Base-by-base conservation (phyloP, 2,888 invertebrate species). In the Phalera bucephala region DNA sequence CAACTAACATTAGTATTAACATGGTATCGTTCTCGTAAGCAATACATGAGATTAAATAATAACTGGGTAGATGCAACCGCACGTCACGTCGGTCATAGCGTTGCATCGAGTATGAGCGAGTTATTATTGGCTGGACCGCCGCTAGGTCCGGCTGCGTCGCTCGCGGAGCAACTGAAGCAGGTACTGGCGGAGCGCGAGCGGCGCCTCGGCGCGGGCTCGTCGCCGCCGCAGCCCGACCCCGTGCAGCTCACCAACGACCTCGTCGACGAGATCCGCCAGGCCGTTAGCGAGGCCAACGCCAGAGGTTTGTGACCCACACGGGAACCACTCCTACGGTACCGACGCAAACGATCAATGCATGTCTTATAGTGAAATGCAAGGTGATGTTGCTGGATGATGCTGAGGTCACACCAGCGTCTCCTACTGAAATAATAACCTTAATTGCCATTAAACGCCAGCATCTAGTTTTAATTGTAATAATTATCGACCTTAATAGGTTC, bases 241-340 rank as follows among this genome's bases (percentile, higher is more conserved):
- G 93, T 93, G 82, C 93, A 91, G 80, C 94, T 93, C 70, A 94
- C 94, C 65, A 95, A 95, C 86, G 94, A 95, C 73, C 91, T 96
- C 57, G 94, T 96, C 54, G 96, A 96, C 82, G 96, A 96, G 91
- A 96, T 96, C 69, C 92, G 95, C 49, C 95, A 95, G 81, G 96
- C 96, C 62, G 96, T 96, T 66, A 95, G 93, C 81, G 96, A 96
- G 87, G 96, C 96, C 55, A 96, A 95, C 90, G 95, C 95, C 51
- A 92, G 95, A 94, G 95, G 96, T 95, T 58, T 43, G 71, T 71
- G 40, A 17, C 17, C 3, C 5, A 3, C 3, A 3, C 17, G 5
- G 5, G 17, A 5, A 5, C 17, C 5, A 17, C 17, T 17, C 17
- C 33, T 6, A 14, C n/a, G 7, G 9, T 17, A 15, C 7, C 6